phyloP scores from a whole-genome alignment of 2,797 vertebrate genomes.

The Sebastes trivittatus region DNA sequence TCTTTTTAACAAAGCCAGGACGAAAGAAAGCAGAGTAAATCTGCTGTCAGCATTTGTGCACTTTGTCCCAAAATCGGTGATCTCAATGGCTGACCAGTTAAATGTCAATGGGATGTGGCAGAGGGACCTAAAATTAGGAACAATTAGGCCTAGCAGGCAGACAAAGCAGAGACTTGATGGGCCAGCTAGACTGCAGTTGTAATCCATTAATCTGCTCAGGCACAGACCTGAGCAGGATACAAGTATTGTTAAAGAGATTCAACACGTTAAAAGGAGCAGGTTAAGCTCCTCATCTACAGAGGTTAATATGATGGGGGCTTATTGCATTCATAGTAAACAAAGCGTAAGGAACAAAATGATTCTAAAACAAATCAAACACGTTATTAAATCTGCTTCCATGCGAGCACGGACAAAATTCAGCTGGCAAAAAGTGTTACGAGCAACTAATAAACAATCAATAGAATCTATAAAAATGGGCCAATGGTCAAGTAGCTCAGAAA shows the following conservation, averaged over 20 bases:
- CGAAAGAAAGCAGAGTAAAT: slow-evolving; percentile 11
- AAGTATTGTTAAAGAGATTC: slow-evolving; percentile 11
- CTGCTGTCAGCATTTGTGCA: slow-evolving; percentile 9
- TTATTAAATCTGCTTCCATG: neutral
- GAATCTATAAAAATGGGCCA: slow-evolving; percentile 46
- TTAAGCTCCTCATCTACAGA: slow-evolving; percentile 16
- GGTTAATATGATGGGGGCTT: neutral
- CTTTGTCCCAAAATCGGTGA: slow-evolving; percentile 39
- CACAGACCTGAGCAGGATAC: slow-evolving; percentile 13
- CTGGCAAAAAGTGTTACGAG: neutral
- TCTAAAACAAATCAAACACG: neutral
- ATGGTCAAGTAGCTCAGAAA: slow-evolving; percentile 48
- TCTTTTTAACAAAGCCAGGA: neutral
- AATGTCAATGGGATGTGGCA: slow-evolving; percentile 49
- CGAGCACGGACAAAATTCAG: neutral
- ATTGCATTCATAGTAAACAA: neutral
- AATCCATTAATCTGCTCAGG: slow-evolving; percentile 54
- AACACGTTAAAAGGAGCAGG: slow-evolving; percentile 36
- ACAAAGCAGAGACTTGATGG: slow-evolving; percentile 47
- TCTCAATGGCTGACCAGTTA: slow-evolving; percentile 38
- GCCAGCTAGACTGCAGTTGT: slow-evolving; percentile 43
- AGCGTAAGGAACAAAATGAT: neutral
- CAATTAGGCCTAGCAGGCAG: slow-evolving; percentile 62
- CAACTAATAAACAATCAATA: slow-evolving; percentile 32
- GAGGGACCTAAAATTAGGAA: slow-evolving; percentile 68